These are phyloP conservation scores for Lordiphosa collinella DNA, from an alignment of 1,140 invertebrate genomes.

Conservation along the genomic window DNA sequence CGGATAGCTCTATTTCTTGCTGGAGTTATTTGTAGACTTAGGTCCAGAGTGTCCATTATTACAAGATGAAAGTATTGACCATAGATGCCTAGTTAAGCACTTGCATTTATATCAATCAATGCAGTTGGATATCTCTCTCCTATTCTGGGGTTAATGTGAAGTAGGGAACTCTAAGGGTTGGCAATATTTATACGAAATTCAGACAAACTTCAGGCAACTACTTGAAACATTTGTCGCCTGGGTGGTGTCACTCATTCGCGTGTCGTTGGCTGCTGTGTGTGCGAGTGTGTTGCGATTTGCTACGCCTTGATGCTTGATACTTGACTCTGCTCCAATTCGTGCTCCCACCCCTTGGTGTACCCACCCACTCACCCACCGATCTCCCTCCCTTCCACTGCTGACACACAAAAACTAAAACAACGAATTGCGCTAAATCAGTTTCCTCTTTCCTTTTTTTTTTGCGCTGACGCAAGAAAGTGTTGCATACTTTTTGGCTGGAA, in stretches of 20 bases:
- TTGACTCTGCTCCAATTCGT: constrained; percentile 28
- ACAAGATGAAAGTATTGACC: no score
- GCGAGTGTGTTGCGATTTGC: constrained; percentile 26
- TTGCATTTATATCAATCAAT: no score
- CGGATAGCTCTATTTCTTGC: no score
- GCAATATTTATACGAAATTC: no score
- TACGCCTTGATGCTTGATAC: constrained; percentile 24
- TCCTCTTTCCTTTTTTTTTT: constrained; percentile 24
- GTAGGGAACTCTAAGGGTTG: no score
- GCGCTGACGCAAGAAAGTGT: constrained; percentile 58
- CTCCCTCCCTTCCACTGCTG: not conserved
- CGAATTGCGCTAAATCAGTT: constrained; percentile 58
- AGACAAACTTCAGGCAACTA: no score
- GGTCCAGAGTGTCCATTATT: no score
- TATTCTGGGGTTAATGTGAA: no score
- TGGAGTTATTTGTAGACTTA: no score
- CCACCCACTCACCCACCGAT: not conserved
- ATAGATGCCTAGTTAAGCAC: no score
- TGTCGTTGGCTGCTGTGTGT: constrained; percentile 6
- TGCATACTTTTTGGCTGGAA: constrained; percentile 64
- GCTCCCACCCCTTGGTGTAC: not conserved
- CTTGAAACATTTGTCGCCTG: constrained; percentile 15
- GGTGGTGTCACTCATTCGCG: not conserved
- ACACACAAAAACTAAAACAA: constrained; percentile 48
- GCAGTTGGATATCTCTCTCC: no score